Percentiles rank a stretch among this genome's conserved stretches.
phyloP scores from a whole-genome alignment of 2,888 invertebrate species.

The Drosophila multiciliata region DNA sequence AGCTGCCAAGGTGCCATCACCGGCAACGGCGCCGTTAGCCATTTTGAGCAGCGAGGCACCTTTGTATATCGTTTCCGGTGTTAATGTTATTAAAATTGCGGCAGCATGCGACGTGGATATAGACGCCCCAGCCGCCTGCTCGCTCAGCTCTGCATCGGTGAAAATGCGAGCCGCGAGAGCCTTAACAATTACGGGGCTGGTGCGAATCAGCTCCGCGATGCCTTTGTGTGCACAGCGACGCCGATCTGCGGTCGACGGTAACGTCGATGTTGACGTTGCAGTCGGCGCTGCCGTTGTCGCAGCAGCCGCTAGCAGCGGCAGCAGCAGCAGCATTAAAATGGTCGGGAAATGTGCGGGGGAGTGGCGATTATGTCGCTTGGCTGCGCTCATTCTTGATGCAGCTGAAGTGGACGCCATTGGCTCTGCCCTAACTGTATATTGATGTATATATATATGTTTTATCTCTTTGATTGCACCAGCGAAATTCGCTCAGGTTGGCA shows the following conservation, averaged over 20 bases:
- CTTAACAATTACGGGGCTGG: constrained; percentile 84
- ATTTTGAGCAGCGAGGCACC: constrained; percentile 84
- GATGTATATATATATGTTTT: constrained; percentile 34
- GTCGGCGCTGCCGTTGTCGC: constrained; percentile 50
- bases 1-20: constrained; percentile 23
- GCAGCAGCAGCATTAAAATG: constrained; percentile 52
- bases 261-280: constrained; percentile 29
- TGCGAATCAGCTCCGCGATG: constrained; percentile 84
- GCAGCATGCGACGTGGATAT: constrained; percentile 46
- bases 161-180: constrained; percentile 84
- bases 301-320: constrained; percentile 53
- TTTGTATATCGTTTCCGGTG: constrained; percentile 85
- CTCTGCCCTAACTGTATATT: constrained; percentile 12
- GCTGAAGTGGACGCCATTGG: constrained; percentile 55
- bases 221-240: constrained; percentile 82
- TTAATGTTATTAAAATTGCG: constrained; percentile 84
- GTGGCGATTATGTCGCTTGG: constrained; percentile 37
- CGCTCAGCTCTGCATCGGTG: constrained; percentile 73
- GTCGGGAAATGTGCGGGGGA: constrained; percentile 19
- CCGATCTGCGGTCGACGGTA: constrained; percentile 48
- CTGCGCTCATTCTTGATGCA: constrained; percentile 47
- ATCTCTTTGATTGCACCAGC: constrained; percentile 64
- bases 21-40: constrained; percentile 61
- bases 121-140: constrained; percentile 25
- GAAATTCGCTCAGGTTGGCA: constrained; percentile 69